phyloP scores from a whole-genome alignment of 2,113 vertebrate species.

The Lepus europaeus region DNA sequence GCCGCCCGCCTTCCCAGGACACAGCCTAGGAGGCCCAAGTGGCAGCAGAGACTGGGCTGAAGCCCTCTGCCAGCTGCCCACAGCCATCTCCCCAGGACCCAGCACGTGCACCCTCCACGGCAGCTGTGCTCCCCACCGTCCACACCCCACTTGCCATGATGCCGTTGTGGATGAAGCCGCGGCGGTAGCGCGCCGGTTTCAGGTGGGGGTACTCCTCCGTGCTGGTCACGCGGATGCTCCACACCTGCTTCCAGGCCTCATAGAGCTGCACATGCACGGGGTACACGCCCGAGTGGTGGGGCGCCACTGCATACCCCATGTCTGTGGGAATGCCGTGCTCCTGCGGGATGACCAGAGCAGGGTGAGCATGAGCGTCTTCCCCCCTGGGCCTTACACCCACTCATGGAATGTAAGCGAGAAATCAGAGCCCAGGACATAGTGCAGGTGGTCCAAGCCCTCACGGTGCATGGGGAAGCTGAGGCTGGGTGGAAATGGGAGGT shows the following conservation, averaged over 20 bases:
- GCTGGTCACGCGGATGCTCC: constrained; percentile 97
- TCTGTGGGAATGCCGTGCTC: constrained; percentile 98
- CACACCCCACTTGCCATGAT: constrained; percentile 91
- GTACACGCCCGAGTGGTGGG: constrained; percentile 98
- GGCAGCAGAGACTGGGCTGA: not conserved
- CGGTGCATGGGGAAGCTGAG: not conserved
- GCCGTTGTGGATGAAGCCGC: constrained; percentile 96
- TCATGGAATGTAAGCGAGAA: not conserved
- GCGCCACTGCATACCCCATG: constrained; percentile 98
- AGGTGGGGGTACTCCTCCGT: constrained; percentile 98
- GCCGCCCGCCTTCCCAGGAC: not conserved
- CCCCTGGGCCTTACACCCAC: not conserved
- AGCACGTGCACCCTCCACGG: rapidly evolving
- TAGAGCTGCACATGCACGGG: constrained; percentile 97
- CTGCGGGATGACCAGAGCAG: constrained; percentile 82
- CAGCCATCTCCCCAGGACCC: not conserved
- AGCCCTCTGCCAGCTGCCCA: rapidly evolving
- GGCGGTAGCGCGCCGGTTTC: constrained; percentile 96
- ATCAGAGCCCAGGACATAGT: not conserved
- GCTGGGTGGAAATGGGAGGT: not conserved
- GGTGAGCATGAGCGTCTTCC: not conserved
- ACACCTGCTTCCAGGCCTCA: constrained; percentile 98
- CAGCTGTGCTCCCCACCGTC: not conserved
- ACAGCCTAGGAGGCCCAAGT: not conserved
- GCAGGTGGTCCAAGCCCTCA: not conserved